Conservation (phyloP, 2,113 vertebrate species). For the Morone chrysops region DNA sequence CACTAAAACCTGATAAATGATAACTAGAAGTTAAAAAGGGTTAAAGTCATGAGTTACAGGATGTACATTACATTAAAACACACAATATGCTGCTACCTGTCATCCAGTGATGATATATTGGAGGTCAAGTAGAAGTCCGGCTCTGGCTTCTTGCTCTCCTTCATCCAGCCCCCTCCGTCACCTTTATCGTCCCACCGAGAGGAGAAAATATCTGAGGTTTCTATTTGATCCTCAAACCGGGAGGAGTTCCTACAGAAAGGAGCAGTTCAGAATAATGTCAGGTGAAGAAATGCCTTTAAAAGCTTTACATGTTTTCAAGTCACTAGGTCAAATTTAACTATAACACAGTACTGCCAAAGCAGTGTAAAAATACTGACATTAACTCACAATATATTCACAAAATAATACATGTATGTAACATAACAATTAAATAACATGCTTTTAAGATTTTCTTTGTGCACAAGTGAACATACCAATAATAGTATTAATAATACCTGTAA, state of each 20-base stretch:
- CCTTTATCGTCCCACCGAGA: slow-evolving; percentile 86
- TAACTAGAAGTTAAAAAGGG: background rate
- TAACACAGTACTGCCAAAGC: background rate
- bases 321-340: too few species aligned
- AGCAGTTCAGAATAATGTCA: background rate
- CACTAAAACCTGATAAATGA: too few species aligned
- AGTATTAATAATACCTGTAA: background rate
- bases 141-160: slow-evolving; percentile 84
- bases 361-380: too few species aligned
- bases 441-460: too few species aligned
- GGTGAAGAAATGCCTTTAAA: background rate
- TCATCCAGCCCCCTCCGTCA: slow-evolving; percentile 87
- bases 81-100: slow-evolving; percentile 82
- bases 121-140: slow-evolving; percentile 81
- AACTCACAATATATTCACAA: background rate
- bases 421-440: too few species aligned
- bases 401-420: background rate
- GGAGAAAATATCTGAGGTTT: slow-evolving; percentile 82
- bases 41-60: background rate
- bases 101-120: slow-evolving; percentile 80
- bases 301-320: too few species aligned
- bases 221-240: slow-evolving; percentile 86
- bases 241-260: slow-evolving; percentile 42
- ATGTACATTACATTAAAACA: background rate
- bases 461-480: background rate